Evolutionary conservation across 2,888 invertebrate genomes (phyloP).

Genomic region (Meteorus colon): DNA sequence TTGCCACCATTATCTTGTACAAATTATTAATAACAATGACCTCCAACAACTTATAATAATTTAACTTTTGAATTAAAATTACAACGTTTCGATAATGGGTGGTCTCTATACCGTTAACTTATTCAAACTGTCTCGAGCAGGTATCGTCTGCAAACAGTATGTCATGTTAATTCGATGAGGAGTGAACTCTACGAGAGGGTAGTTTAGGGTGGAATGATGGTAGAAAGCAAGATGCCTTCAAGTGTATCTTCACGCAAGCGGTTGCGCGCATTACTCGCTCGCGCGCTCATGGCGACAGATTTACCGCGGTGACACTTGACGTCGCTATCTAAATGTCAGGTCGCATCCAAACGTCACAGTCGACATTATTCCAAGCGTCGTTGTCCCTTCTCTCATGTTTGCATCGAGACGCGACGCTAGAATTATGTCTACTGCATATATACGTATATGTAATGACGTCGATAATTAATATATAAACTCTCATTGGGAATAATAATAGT

Average conservation of each 20-base stretch:
- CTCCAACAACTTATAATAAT: background rate
- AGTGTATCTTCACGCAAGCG: constrained; percentile 39
- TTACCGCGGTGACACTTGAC: constrained; percentile 69
- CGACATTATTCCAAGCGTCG: constrained; percentile 55
- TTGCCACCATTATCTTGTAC: no score
- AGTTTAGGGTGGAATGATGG: constrained; percentile 46
- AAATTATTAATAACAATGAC: no score
- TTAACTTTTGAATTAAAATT: background rate
- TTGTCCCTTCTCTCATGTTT: background rate
- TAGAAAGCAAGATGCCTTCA: constrained; percentile 42
- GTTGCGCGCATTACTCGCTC: constrained; percentile 48
- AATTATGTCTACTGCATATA: background rate
- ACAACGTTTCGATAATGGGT: constrained; percentile 61
- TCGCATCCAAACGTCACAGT: constrained; percentile 64
- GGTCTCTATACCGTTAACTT: constrained; percentile 69
- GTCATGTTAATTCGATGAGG: constrained; percentile 72
- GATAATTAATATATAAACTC: constrained; percentile 20
- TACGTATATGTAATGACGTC: background rate
- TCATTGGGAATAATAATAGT: constrained; percentile 17
- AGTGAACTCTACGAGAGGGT: constrained; percentile 63
- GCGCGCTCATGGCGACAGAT: constrained; percentile 63
- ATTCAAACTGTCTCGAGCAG: constrained; percentile 68
- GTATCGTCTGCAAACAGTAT: constrained; percentile 69
- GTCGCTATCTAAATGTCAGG: constrained; percentile 71
- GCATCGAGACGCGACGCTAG: background rate